Conservation (phyloP, 2,888 invertebrate species). For the Eulithis prunata region DNA sequence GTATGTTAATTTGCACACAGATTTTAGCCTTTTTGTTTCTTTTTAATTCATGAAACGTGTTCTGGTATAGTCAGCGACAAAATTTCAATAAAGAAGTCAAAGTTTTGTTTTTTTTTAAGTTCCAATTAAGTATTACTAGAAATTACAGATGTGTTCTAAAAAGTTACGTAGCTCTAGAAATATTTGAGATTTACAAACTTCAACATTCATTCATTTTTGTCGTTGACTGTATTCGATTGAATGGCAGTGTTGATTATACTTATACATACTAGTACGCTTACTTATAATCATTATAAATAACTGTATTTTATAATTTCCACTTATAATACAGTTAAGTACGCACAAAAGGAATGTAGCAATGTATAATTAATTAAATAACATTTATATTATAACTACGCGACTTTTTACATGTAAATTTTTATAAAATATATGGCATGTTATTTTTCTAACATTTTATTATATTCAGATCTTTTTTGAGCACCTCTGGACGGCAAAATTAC, state of each 20-base stretch:
- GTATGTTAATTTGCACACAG: no score
- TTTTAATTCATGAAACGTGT: background rate
- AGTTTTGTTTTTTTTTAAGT: no score
- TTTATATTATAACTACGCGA: conserved; percentile 49
- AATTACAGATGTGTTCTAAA: background rate
- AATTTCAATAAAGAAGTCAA: background rate
- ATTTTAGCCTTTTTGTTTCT: no score
- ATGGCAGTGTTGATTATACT: background rate
- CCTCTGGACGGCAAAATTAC: conserved; percentile 51
- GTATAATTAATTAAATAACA: conserved; percentile 57
- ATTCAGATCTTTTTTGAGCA: conserved; percentile 56
- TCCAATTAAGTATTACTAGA: no score
- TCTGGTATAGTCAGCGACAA: background rate
- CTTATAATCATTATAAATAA: conserved; percentile 53
- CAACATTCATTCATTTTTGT: background rate
- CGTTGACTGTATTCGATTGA: background rate
- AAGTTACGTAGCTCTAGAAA: background rate
- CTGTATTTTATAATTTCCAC: conserved; percentile 16
- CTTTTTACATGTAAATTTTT: conserved; percentile 66
- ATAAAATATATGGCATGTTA: conserved; percentile 84
- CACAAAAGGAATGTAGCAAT: conserved; percentile 71
- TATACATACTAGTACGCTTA: conserved; percentile 51
- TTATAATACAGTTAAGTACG: conserved; percentile 48
- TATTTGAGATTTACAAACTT: background rate
- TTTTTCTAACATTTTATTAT: conserved; percentile 67